Base-by-base conservation (phyloP, 2,797 vertebrate genomes). In the Margarornis squamiger region DNA sequence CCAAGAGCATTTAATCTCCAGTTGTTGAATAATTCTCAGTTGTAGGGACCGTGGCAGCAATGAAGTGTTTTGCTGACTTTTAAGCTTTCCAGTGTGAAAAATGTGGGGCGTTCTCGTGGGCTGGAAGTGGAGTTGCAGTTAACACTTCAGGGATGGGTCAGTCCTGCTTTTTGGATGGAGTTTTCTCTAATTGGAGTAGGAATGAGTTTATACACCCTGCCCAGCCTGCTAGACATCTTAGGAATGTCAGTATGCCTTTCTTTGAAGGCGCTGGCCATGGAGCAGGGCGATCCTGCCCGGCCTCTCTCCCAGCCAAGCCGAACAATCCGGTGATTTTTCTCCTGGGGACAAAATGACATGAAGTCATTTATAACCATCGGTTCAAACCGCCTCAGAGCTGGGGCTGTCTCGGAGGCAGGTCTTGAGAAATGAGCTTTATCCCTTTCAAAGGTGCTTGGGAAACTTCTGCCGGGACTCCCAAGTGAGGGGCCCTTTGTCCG, bases 371-470 rank as follows among this genome's bases (percentile, higher is more conserved):
- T 87, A 95, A 92, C 48, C 55, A 51, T 32, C 51, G 36, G 79
- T 87, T 85, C 84, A 62, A 66, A 67, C 77, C 29, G 30, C 97
- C 93, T 92, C 97, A 93, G 97, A 98, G 98, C 97, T 96, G 98
- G 98, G 98, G 97, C 97, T 96, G 97, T 97, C 98, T 98, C 97
- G 38, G 65, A 89, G 95, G 97, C 98, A 97, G 95, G 96, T 97
- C 97, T 96, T 98, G 97, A 98, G 97, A 98, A 96, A 97, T 97
- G 97, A 98, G 98, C 3, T 29, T 39, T 52, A 59, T 98, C 97
- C 97, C 96, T 90, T 97, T 97, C 92, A 90, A 97, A 98, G 97
- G 97, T 97, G 96, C 97, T 98, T 97, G 86, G 95, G 96, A 95
- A 98, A 97, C 90, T 98, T 98, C 97, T 97, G 95, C 96, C 59